A percentile compares a stretch with the other conserved stretches of the same genome.
Evolutionary conservation across 2,888 invertebrate species (phyloP).

Genomic region (Leptopilina drosophilae): DNA sequence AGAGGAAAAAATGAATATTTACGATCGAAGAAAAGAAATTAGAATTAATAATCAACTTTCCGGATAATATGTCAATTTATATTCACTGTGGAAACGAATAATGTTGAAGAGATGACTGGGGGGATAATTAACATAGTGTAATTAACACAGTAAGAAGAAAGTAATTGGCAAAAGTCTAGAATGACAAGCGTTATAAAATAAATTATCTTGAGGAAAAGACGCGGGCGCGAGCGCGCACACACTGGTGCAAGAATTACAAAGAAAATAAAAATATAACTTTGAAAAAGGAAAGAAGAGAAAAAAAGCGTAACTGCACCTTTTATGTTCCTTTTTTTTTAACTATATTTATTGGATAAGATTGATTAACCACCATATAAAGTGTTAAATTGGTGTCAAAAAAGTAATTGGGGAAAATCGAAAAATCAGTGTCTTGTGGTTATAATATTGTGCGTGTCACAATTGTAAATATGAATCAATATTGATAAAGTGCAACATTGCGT

Average conservation of each 20-base stretch:
- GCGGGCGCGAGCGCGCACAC: neutral
- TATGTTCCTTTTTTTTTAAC: neutral
- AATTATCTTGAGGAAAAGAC: constrained; percentile 7
- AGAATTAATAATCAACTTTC: constrained; percentile 26
- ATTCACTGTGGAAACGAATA: constrained; percentile 31
- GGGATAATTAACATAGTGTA: constrained; percentile 34
- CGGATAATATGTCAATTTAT: constrained; percentile 34
- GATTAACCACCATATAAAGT: neutral
- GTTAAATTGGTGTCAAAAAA: neutral
- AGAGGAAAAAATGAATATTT: neutral
- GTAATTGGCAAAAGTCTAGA: constrained; percentile 21
- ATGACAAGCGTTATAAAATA: constrained; percentile 16
- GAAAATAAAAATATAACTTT: neutral
- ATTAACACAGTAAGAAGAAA: constrained; percentile 33
- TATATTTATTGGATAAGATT: neutral
- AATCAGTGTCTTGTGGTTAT: neutral
- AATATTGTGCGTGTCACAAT: neutral
- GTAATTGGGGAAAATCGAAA: neutral
- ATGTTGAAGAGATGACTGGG: constrained; percentile 17
- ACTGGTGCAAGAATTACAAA: constrained; percentile 2
- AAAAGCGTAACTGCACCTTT: neutral
- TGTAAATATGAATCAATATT: constrained; percentile 38
- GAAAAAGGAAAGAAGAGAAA: neutral
- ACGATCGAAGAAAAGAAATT: neutral
- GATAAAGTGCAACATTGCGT: constrained; percentile 1